phyloP scores from a whole-genome alignment of 2,888 invertebrate genomes.

The Plagiodera versicolora region DNA sequence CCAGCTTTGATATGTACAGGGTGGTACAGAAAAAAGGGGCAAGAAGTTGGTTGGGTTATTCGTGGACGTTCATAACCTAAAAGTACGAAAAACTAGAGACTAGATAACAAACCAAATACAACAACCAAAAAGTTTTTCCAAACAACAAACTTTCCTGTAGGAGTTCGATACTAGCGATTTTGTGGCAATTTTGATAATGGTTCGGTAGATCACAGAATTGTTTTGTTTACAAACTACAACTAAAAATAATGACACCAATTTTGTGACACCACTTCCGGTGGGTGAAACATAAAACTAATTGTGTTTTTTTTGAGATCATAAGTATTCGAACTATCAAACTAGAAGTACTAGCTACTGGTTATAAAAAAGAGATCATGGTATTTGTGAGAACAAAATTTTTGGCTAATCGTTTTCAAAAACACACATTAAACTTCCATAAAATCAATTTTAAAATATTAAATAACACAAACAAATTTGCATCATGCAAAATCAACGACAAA shows the following conservation, averaged over 20 bases:
- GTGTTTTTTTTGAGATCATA: constrained; percentile 14
- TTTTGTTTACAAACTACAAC: constrained; percentile 10
- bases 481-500: constrained; percentile 15
- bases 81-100: constrained; percentile 45
- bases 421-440: constrained; percentile 34
- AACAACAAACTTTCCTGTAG: constrained; percentile 24
- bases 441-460: constrained; percentile 34
- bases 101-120: constrained; percentile 48
- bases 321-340: constrained; percentile 18
- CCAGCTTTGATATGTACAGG: constrained; percentile 6
- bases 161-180: constrained; percentile 26
- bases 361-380: constrained; percentile 18
- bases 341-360: constrained; percentile 20
- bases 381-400: constrained; percentile 23
- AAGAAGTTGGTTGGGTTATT: constrained; percentile 16
- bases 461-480: constrained; percentile 21
- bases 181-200: constrained; percentile 24
- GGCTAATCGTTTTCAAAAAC: constrained; percentile 18
- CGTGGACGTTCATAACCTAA: constrained; percentile 23
- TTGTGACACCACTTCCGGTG: constrained; percentile 8
- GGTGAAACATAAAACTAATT: not conserved
- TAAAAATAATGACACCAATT: constrained; percentile 18
- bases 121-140: constrained; percentile 33
- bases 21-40: not conserved
- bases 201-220: constrained; percentile 35